Evolutionary conservation across 2,113 vertebrate genomes (phyloP).

Genomic region (Asarcornis scutulata): DNA sequence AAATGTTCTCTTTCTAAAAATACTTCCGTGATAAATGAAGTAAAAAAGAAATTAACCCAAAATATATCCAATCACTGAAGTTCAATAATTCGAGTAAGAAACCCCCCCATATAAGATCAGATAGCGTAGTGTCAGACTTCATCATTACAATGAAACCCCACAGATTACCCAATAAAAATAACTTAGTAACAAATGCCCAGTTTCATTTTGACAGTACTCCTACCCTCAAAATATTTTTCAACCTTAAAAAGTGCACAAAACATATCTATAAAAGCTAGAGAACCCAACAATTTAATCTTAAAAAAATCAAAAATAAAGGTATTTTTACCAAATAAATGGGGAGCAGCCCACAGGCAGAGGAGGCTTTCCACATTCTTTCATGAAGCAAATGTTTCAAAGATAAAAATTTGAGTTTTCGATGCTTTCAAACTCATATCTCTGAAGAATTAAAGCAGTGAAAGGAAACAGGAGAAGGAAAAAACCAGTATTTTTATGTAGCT

Average conservation of each 20-base stretch:
- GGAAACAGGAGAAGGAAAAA: background rate
- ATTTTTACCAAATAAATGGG: background rate
- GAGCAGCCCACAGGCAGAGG: background rate
- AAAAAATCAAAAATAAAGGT: background rate
- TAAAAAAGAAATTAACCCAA: background rate
- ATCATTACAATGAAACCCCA: background rate
- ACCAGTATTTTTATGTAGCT: background rate
- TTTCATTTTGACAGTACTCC: background rate
- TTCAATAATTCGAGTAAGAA: background rate
- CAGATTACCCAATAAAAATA: background rate
- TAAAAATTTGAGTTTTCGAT: slow-evolving; percentile 5
- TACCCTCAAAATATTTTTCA: background rate
- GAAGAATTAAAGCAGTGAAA: slow-evolving; percentile 9
- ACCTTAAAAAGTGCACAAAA: background rate
- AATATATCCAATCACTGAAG: background rate
- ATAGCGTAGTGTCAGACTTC: background rate
- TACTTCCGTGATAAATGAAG: background rate
- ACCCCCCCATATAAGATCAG: background rate
- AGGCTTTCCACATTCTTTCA: slow-evolving; percentile 20
- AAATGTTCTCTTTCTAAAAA: slow-evolving; percentile 12
- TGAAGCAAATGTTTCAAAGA: slow-evolving; percentile 24
- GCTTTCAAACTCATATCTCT: background rate
- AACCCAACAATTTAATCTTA: background rate
- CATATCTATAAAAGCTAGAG: background rate
- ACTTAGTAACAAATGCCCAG: background rate